Conservation (phyloP, 2,888 invertebrate genomes). For the Cantharis lateralis region DNA sequence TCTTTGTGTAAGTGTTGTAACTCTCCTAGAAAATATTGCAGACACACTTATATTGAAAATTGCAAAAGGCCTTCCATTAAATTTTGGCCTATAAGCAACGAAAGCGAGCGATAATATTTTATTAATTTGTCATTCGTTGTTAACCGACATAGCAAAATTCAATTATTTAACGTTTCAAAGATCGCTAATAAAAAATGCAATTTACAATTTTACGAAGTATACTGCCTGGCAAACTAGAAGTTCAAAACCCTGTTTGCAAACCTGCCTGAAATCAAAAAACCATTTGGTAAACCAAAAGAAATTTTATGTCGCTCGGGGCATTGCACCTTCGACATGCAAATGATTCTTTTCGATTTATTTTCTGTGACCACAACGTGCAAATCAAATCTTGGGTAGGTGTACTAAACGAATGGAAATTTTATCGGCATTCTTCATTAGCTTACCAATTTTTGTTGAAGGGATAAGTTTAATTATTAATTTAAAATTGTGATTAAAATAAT, state of each 20-base stretch:
- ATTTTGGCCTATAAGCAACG: not conserved
- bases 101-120: not conserved
- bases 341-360: not conserved
- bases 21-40: not conserved
- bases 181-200: not conserved
- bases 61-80: not conserved
- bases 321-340: not conserved
- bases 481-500: not conserved
- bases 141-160: not conserved
- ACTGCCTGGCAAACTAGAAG: not conserved
- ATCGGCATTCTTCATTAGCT: not conserved
- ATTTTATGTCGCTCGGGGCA: not conserved
- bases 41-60: not conserved
- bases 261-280: not conserved
- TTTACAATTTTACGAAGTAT: too few relatives aligned
- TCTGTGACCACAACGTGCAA: not conserved
- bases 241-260: not conserved
- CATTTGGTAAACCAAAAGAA: not conserved
- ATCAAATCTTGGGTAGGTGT: not conserved
- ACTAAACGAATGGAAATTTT: not conserved
- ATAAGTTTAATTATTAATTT: not conserved
- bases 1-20: not conserved
- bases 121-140: not conserved
- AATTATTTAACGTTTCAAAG: not conserved
- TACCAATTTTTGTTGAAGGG: not conserved